A percentile compares a stretch with the other conserved stretches of the same genome.
phyloP scores from a whole-genome alignment of 2,113 vertebrate species.

The Tringa solitaria region DNA sequence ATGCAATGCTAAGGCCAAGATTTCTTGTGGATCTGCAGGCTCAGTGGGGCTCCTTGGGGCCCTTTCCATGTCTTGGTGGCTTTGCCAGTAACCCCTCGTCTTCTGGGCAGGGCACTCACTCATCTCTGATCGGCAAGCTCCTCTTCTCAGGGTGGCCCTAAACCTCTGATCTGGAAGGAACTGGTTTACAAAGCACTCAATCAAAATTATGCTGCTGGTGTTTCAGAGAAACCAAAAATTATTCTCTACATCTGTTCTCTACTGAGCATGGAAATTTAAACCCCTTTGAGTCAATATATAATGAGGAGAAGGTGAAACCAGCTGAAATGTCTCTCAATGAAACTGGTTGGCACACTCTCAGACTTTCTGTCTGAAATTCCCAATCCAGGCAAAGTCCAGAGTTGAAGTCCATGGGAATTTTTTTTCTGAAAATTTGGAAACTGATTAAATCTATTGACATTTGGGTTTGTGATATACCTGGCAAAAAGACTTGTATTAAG shows the following conservation, averaged over 20 bases:
- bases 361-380: neutral
- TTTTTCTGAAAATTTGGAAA: neutral
- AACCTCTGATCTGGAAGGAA: neutral
- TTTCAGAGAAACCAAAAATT: neutral
- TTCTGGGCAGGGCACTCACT: neutral
- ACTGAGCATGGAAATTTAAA: neutral
- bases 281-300: neutral
- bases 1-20: conserved; percentile 36
- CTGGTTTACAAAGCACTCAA: neutral
- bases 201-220: neutral
- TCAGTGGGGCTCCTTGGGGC: neutral
- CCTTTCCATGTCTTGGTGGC: neutral
- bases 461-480: neutral
- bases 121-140: neutral
- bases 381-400: neutral
- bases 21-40: neutral
- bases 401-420: neutral
- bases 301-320: neutral
- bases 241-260: neutral
- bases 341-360: neutral
- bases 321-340: neutral
- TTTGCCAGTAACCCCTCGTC: neutral
- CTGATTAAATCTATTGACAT: neutral
- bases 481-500: neutral
- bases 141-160: neutral